Evolutionary conservation across 2,113 vertebrate species (phyloP).

Genomic region (Stegastes partitus): DNA sequence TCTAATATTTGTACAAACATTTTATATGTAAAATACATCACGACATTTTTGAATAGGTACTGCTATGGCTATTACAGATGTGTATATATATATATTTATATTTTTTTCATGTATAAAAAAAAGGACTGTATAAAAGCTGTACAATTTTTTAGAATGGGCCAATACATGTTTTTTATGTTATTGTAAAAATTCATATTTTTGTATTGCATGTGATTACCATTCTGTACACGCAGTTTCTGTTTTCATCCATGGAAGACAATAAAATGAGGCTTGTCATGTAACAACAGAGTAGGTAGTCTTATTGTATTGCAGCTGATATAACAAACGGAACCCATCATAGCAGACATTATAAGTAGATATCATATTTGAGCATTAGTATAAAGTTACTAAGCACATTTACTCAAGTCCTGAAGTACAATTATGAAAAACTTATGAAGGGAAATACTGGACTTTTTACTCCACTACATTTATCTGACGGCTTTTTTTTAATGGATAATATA

Average conservation of each 20-base stretch:
- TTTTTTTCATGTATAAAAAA: conserved; percentile 84
- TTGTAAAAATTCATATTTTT: conserved; percentile 88
- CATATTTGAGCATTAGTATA: too few species aligned
- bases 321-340: too few species aligned
- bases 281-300: conserved; percentile 4
- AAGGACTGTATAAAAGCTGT: conserved; percentile 79
- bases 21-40: conserved; percentile 84
- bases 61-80: conserved; percentile 82
- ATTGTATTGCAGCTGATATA: not conserved
- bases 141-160: conserved; percentile 82
- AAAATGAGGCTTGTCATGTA: conserved; percentile 84
- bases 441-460: too few species aligned
- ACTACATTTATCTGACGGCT: too few species aligned
- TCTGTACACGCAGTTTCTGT: conserved; percentile 84
- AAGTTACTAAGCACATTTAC: too few species aligned
- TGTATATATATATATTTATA: conserved; percentile 79
- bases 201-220: conserved; percentile 88
- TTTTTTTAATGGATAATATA: too few species aligned
- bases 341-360: too few species aligned
- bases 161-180: conserved; percentile 85
- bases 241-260: conserved; percentile 86
- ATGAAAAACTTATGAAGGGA: too few species aligned
- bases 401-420: too few species aligned
- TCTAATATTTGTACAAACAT: conserved; percentile 86
- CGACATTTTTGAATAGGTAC: conserved; percentile 83